Evolutionary conservation across 2,113 vertebrate genomes (phyloP).

Genomic region (Ramphastos sulfuratus): DNA sequence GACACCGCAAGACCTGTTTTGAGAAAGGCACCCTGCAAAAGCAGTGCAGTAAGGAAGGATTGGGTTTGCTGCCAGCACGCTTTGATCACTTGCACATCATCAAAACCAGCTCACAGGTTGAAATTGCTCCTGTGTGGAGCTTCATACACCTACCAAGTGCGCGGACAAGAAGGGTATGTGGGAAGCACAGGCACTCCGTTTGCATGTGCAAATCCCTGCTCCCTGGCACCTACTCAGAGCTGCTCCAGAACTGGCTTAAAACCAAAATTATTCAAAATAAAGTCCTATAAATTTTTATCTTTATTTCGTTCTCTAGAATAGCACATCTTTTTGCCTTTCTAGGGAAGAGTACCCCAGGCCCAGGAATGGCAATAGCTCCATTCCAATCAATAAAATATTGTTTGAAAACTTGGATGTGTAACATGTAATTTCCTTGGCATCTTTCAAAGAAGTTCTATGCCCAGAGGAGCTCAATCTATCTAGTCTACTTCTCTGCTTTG

Average conservation of each 20-base stretch:
- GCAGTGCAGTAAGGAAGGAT: not conserved
- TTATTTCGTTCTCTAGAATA: not conserved
- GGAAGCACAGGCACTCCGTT: not conserved
- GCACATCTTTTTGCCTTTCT: not conserved
- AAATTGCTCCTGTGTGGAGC: not conserved
- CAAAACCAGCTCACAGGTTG: not conserved
- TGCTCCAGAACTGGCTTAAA: slow-evolving; percentile 13
- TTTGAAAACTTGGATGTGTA: slow-evolving; percentile 3
- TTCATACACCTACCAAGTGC: not conserved
- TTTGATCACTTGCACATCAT: slow-evolving; percentile 13
- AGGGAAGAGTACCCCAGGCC: not conserved
- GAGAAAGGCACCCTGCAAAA: not conserved
- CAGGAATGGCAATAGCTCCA: not conserved
- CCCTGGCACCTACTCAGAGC: not conserved
- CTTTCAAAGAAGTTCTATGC: slow-evolving; percentile 27
- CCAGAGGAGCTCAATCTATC: slow-evolving; percentile 21
- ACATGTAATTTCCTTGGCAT: slow-evolving; percentile 11
- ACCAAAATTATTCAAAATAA: slow-evolving; percentile 10
- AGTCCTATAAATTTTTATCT: not conserved
- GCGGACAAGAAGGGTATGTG: not conserved
- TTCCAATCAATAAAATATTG: slow-evolving; percentile 4
- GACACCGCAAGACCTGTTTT: not conserved
- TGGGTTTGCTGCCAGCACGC: not conserved
- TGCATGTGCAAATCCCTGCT: not conserved
- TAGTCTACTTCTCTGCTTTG: slow-evolving; percentile 27